These are phyloP conservation scores for Drosophila varians DNA, from an alignment of 1,140 invertebrate genomes.

Conservation along the genomic window DNA sequence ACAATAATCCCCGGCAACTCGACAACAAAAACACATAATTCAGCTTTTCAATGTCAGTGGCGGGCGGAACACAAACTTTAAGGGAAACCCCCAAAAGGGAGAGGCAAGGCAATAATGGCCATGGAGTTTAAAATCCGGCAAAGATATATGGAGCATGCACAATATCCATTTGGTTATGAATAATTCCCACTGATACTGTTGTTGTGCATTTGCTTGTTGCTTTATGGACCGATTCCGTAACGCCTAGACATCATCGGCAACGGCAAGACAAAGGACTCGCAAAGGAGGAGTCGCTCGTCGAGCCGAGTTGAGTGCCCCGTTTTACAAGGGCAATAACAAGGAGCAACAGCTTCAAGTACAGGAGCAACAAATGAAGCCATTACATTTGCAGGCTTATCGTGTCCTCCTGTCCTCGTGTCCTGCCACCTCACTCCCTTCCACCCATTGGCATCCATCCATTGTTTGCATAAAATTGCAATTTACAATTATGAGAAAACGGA, in stretches of 20 bases:
- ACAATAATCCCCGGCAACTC: constrained; percentile 20
- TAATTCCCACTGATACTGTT: constrained; percentile 59
- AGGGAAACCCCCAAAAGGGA: background rate
- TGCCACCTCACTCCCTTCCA: too few relatives aligned
- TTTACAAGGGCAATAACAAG: constrained; percentile 63
- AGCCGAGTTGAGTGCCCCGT: constrained; percentile 62
- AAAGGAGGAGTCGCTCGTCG: constrained; percentile 3
- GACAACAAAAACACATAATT: constrained; percentile 24
- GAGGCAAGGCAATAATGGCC: constrained; percentile 47
- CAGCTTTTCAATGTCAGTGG: constrained; percentile 33
- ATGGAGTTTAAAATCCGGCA: constrained; percentile 41
- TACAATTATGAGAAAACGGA: constrained; percentile 78
- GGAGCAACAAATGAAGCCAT: constrained; percentile 63
- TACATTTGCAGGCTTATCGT: constrained; percentile 62
- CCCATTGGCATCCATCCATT: too few relatives aligned
- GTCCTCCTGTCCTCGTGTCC: constrained; percentile 11
- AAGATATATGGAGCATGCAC: constrained; percentile 69
- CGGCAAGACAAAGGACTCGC: constrained; percentile 15
- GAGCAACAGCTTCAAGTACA: constrained; percentile 71
- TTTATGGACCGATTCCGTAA: constrained; percentile 74
- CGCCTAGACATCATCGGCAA: constrained; percentile 47
- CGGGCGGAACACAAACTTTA: background rate
- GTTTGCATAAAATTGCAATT: constrained; percentile 83
- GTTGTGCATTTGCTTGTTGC: constrained; percentile 79
- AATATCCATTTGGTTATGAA: constrained; percentile 80